Evolutionary conservation across 2,113 vertebrate genomes (phyloP), one percentile per base, ranked within the genome.

Genomic region (Archocentrus centrarchus): DNA sequence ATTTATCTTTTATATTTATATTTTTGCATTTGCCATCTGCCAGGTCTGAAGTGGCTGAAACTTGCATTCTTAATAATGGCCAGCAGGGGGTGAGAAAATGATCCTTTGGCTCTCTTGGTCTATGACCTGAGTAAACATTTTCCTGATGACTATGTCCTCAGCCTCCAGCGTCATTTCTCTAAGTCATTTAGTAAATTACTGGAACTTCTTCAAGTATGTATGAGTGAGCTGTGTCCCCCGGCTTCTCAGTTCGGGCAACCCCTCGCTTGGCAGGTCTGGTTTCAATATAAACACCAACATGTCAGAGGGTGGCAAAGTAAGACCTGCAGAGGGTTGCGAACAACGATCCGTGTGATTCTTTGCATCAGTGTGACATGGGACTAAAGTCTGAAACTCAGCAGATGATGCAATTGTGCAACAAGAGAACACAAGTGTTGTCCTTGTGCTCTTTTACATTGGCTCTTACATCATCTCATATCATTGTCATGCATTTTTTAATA

Each of bases 331-430:
- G 37, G 7, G 7, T 8, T 10, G 37, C 37, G 37, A 2, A 39
- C 37, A 8, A 39, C 37, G 37, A 8, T 1, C 7, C 7, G 2
- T 7, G 8, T 35, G 32, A 35, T 35, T 35, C 32, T 35, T 35
- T 35, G 32, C 32, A 35, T 35, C 35, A 35, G 35, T 35, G 6
- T 30, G 30, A 30, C 30, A 30, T 35, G 35, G 35, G 32, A 35
- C 50, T 20, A 20, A 18, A 14, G 9, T n/a, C 53, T 57, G 20
- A n/a, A 57, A n/a, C 41, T 1, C 0, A 73, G 27, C 27, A 2
- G 1, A 59, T 14, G 57, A 59, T 13, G 22, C 22, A 2, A 22
- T 6, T 59, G 11, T 24, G 57, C 11, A 55, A 73, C 18, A 53
- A 73, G 3, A 27, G 0, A 13, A 70, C 18, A 27, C 44, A 70